Percentiles rank a stretch among this genome's conserved stretches.
Conservation (phyloP, 2,888 invertebrate genomes). For the Isotomurus palustris region DNA sequence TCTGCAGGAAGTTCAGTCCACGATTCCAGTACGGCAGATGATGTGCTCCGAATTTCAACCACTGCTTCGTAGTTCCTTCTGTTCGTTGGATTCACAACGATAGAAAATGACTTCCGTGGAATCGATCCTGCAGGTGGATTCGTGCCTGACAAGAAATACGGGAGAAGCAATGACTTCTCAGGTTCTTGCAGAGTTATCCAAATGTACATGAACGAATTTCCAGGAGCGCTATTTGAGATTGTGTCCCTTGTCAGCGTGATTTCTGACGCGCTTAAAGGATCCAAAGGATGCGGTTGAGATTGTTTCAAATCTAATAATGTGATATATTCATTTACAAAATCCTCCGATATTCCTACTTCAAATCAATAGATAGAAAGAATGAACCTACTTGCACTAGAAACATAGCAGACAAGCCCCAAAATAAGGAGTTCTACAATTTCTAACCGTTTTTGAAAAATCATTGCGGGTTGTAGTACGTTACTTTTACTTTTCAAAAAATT, state of each 20-base stretch:
- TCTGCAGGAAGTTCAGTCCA: constrained; percentile 5
- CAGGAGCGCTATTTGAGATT: neutral
- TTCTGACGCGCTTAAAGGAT: neutral
- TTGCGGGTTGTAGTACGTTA: too few relatives aligned
- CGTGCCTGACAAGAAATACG: constrained; percentile 8
- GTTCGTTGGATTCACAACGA: neutral
- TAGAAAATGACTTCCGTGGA: constrained; percentile 13
- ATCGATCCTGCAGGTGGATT: constrained; percentile 1
- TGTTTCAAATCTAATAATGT: too few relatives aligned
- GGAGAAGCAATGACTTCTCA: constrained; percentile 14
- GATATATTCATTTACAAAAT: too few relatives aligned
- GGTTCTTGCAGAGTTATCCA: constrained; percentile 11
- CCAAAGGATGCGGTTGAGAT: constrained; percentile 4
- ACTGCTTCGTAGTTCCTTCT: constrained; percentile 8
- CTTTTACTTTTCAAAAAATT: too few relatives aligned
- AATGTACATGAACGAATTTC: neutral
- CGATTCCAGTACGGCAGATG: constrained; percentile 8
- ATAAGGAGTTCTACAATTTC: too few relatives aligned
- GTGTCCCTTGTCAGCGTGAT: neutral
- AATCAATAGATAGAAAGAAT: too few relatives aligned
- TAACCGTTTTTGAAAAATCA: too few relatives aligned
- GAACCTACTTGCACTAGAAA: too few relatives aligned
- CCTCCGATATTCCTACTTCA: too few relatives aligned
- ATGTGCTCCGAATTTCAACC: constrained; percentile 9
- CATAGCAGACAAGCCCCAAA: too few relatives aligned